Percentiles rank a stretch among this genome's conserved stretches.
phyloP scores from a whole-genome alignment of 30 jellyfish, hydroid and myxozoan species.

The Rhopilema esculentum region DNA sequence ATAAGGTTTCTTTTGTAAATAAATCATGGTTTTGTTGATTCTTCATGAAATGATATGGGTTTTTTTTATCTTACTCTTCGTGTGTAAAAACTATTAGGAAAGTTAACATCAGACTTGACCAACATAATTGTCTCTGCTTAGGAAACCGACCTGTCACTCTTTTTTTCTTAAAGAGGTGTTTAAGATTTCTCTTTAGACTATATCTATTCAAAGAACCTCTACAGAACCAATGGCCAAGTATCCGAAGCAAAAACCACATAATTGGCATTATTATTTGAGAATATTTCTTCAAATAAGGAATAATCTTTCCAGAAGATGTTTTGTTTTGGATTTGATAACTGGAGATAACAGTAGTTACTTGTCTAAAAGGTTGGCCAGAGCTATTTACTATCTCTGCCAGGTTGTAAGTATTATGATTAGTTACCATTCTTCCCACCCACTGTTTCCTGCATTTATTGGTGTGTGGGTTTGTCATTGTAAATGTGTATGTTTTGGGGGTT shows the following conservation, averaged over 20 bases:
- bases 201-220: conserved; percentile 14
- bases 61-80: background rate
- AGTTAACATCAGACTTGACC: conserved; percentile 19
- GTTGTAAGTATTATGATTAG: conserved; percentile 10
- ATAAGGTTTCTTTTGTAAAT: conserved; percentile 22
- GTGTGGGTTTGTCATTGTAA: conserved; percentile 11
- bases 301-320: background rate
- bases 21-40: conserved; percentile 23
- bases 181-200: conserved; percentile 11
- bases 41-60: conserved; percentile 14
- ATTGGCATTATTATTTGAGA: background rate
- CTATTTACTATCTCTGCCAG: conserved; percentile 44
- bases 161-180: conserved; percentile 25
- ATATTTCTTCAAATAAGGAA: conserved; percentile 3
- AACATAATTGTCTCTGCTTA: conserved; percentile 22
- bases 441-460: conserved; percentile 19
- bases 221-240: conserved; percentile 30
- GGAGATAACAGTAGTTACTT: conserved; percentile 23
- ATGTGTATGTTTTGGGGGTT: conserved; percentile 38
- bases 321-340: conserved; percentile 33
- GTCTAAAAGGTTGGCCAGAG: conserved; percentile 26
- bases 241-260: conserved; percentile 32
- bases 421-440: conserved; percentile 15
- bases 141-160: conserved; percentile 1
- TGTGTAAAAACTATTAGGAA: conserved; percentile 6